Evolutionary conservation across 2,888 invertebrate genomes (phyloP).

Genomic region (Eupithecia insigniata): DNA sequence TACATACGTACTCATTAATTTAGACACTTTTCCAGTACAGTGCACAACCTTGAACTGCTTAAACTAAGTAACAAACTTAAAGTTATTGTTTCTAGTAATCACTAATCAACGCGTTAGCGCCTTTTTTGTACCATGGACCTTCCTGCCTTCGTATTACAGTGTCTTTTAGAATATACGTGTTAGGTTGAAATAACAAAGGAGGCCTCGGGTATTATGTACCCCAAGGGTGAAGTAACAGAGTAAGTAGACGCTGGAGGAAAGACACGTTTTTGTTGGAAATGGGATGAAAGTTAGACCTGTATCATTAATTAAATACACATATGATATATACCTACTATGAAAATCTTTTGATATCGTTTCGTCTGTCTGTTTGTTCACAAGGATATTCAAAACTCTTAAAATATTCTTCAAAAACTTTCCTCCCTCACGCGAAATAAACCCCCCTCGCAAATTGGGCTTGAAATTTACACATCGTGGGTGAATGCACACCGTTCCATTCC

Average conservation of each 20-base stretch:
- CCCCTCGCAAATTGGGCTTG: constrained; percentile 26
- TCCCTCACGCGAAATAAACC: constrained; percentile 15
- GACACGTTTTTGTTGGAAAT: constrained; percentile 1
- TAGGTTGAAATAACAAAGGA: constrained; percentile 35
- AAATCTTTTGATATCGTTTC: background rate
- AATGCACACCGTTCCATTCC: constrained; percentile 22
- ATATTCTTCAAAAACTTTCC: background rate
- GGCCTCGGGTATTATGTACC: constrained; percentile 38
- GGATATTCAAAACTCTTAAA: background rate
- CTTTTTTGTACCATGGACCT: constrained; percentile 25
- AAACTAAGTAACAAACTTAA: background rate
- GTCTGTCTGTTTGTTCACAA: background rate
- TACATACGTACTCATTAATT: background rate
- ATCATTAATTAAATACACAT: background rate
- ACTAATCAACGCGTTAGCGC: background rate
- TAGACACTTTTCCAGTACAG: background rate
- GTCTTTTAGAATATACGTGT: constrained; percentile 26
- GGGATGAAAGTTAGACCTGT: background rate
- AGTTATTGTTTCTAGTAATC: background rate
- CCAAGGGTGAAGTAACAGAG: constrained; percentile 37
- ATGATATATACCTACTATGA: background rate
- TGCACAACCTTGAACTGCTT: background rate
- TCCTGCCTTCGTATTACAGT: constrained; percentile 26
- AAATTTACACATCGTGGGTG: constrained; percentile 25
- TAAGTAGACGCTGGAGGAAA: constrained; percentile 31